Percentiles rank a stretch among this genome's conserved stretches.
These are phyloP conservation scores for Brachycybe producta DNA, from an alignment of 2,888 invertebrate species.

Conservation along the genomic window DNA sequence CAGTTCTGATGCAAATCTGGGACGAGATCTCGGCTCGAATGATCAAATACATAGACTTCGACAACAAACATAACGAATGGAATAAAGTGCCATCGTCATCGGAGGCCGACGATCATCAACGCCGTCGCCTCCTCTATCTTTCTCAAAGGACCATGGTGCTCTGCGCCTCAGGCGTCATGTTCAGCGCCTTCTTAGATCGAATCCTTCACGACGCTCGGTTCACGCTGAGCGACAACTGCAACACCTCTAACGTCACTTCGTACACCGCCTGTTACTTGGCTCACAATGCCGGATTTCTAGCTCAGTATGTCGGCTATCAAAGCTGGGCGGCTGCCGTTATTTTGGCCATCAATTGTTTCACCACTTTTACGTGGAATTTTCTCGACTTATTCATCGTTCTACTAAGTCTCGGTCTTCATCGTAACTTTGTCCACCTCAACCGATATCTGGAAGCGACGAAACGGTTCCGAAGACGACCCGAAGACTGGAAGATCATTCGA, in stretches of 20 bases:
- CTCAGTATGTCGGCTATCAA: background rate
- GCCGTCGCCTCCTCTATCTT: background rate
- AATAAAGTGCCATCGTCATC: background rate
- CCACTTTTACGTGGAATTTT: constrained; percentile 14
- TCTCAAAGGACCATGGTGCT: background rate
- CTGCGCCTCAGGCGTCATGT: background rate
- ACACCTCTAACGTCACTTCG: background rate
- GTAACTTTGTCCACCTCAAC: constrained; percentile 10
- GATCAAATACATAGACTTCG: constrained; percentile 3
- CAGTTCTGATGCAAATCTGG: constrained; percentile 1
- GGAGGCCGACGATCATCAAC: background rate
- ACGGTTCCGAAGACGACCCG: background rate
- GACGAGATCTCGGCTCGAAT: background rate
- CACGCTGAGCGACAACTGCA: constrained; percentile 1
- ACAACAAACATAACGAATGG: no score
- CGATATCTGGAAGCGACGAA: background rate
- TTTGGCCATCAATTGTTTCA: constrained; percentile 6
- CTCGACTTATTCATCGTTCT: constrained; percentile 14
- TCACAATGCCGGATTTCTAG: constrained; percentile 9
- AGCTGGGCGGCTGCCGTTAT: background rate
- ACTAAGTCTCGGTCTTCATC: constrained; percentile 11
- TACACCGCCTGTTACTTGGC: constrained; percentile 8
- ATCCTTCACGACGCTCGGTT: constrained; percentile 11
- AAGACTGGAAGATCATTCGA: constrained; percentile 11
- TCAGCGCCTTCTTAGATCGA: constrained; percentile 9